phyloP scores from a whole-genome alignment of 2,888 invertebrate genomes.

The Yponomeuta evonymella region DNA sequence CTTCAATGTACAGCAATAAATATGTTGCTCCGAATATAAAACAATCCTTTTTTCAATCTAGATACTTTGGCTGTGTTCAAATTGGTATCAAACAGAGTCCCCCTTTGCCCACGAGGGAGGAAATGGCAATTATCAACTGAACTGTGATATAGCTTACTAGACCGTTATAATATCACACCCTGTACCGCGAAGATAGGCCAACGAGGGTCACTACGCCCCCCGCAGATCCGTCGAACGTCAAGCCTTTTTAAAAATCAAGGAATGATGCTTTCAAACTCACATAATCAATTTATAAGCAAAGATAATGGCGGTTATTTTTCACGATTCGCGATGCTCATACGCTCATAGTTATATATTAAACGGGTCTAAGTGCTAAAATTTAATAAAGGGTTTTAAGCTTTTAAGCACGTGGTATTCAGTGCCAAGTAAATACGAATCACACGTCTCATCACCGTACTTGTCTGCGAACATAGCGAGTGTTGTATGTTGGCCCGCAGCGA shows the following conservation, averaged over 20 bases:
- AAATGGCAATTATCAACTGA: conserved; percentile 8
- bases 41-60: not conserved
- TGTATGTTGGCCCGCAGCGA: too few relatives aligned
- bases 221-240: not conserved
- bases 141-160: conserved; percentile 12
- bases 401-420: too few relatives aligned
- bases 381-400: too few relatives aligned
- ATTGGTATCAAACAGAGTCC: not conserved
- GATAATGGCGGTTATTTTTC: too few relatives aligned
- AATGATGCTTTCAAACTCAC: too few relatives aligned
- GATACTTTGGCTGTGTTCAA: not conserved
- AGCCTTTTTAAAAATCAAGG: not conserved
- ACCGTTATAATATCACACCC: conserved; percentile 12
- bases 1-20: not conserved
- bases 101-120: not conserved
- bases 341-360: too few relatives aligned
- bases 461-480: too few relatives aligned
- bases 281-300: too few relatives aligned
- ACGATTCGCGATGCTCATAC: too few relatives aligned
- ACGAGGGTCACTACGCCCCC: not conserved
- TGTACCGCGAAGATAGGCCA: conserved; percentile 1
- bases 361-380: too few relatives aligned
- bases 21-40: not conserved
- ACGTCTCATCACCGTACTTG: too few relatives aligned
- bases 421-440: too few relatives aligned